Conservation (phyloP, 2,888 invertebrate species). For the Teleogryllus oceanicus region DNA sequence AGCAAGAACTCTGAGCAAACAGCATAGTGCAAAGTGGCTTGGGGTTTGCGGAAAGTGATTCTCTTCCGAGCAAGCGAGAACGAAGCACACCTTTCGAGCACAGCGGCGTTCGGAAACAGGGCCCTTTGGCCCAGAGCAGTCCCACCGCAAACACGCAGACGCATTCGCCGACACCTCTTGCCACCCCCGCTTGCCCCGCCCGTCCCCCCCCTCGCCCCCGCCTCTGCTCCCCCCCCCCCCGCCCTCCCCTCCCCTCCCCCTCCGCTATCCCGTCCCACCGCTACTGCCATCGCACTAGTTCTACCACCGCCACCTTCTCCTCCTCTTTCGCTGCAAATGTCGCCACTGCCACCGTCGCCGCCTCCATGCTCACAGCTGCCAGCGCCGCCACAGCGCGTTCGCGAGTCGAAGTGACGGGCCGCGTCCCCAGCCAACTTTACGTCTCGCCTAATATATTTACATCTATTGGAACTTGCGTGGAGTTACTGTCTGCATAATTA, state of each 20-base stretch:
- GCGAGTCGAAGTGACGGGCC: background rate
- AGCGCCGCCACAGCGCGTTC: background rate
- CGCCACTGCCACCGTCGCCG: background rate
- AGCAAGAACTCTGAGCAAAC: too few species aligned
- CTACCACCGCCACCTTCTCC: background rate
- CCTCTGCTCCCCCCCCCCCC: background rate
- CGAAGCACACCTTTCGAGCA: too few species aligned
- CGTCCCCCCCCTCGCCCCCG: background rate
- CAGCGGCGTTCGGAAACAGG: too few species aligned
- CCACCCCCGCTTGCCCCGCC: too few species aligned
- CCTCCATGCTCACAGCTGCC: background rate
- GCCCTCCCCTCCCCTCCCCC: background rate
- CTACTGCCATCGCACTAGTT: background rate
- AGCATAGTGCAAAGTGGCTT: too few species aligned
- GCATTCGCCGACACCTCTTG: too few species aligned
- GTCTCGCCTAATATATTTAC: constrained; percentile 18
- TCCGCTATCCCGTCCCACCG: background rate
- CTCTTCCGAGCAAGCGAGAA: too few species aligned
- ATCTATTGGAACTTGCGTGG: constrained; percentile 18
- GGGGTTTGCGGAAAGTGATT: too few species aligned
- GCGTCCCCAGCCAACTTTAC: background rate
- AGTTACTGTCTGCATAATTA: constrained; percentile 18
- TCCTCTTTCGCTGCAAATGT: background rate
- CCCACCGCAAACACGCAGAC: too few species aligned
- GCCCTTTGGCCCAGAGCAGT: too few species aligned